Evolutionary conservation across 2,888 invertebrate species (phyloP), one percentile per base, ranked within the genome.

Genomic region (Acanthosepion lycidas): DNA sequence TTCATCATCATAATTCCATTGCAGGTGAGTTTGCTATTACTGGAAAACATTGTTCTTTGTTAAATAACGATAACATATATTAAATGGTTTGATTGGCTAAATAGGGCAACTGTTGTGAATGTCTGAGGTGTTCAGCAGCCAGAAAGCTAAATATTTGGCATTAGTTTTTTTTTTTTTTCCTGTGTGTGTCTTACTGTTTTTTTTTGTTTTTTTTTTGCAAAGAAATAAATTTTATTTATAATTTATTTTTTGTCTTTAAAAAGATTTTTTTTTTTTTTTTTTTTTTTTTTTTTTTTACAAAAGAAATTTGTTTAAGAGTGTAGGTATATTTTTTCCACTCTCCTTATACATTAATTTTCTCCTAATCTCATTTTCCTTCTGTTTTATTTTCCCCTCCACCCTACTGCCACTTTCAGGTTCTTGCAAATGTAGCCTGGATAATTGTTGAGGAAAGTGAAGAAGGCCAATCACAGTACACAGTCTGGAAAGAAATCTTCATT

Each of bases 1-100:
- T 99, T 99, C 97, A 99, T 99, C 98, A 98, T 99, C 96, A 99
- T 99, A 91, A 99, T 99, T 97, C 99, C 99, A 0, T 98, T 99
- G 93, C 99, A 99, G 98, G 99, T 99, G 96, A 96, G 96, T 95
- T 33, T n/a, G 28, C 92, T 49, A 55, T 55, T 20, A 55, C 8
- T 55, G 55, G 15, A 15, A 55, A 55, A 18, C 2, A 20, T 55
- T 15, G 15, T 20, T 15, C 15, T 55, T 20, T 5, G 18, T 20
- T 55, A 55, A 20, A 20, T 2, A 55, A 20, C 55, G 23, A 15
- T 20, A 55, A 55, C 15, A 18, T 55, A 55, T 55, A 20, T 55
- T 55, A 20, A 55, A 55, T 55, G 55, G 5, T 55, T 20, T 55
- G 20, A 20, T 4, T 51, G 51, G 51, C 51, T 15, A 51, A 51